Conservation (phyloP, 2,888 invertebrate species). For the Drosophila meridiana region DNA sequence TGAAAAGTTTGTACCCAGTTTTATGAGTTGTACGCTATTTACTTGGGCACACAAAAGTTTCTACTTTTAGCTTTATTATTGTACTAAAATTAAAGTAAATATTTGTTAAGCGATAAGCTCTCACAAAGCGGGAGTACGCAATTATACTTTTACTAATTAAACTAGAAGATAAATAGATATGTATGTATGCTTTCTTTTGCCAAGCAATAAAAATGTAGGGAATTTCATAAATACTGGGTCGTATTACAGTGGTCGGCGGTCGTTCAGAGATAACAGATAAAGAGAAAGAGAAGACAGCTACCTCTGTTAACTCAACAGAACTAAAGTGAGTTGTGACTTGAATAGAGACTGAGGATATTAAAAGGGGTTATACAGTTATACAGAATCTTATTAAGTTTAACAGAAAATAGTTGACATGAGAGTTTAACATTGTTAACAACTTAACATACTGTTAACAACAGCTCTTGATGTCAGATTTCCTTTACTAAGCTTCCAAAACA, state of each 20-base stretch:
- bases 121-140: slow-evolving; percentile 11
- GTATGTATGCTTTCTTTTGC: slow-evolving; percentile 8
- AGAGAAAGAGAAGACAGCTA: not conserved
- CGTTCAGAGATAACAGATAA: not conserved
- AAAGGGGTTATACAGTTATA: too few relatives aligned
- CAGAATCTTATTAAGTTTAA: not conserved
- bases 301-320: not conserved
- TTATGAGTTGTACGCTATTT: not conserved
- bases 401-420: not conserved
- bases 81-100: slow-evolving; percentile 39
- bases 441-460: not conserved
- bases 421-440: not conserved
- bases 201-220: not conserved
- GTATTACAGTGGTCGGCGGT: not conserved
- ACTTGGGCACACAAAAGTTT: not conserved
- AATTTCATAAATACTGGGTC: not conserved
- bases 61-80: slow-evolving; percentile 22
- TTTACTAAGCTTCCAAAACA: too few relatives aligned
- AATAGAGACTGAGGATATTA: too few relatives aligned
- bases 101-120: slow-evolving; percentile 37
- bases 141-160: slow-evolving; percentile 24
- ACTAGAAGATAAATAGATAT: not conserved
- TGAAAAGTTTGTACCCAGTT: slow-evolving; percentile 21
- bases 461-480: not conserved
- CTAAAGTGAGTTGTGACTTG: too few relatives aligned